A percentile compares a stretch with the other conserved stretches of the same genome.
Conservation (phyloP, 1,140 invertebrate species). For the Platorchestia sp. region DNA sequence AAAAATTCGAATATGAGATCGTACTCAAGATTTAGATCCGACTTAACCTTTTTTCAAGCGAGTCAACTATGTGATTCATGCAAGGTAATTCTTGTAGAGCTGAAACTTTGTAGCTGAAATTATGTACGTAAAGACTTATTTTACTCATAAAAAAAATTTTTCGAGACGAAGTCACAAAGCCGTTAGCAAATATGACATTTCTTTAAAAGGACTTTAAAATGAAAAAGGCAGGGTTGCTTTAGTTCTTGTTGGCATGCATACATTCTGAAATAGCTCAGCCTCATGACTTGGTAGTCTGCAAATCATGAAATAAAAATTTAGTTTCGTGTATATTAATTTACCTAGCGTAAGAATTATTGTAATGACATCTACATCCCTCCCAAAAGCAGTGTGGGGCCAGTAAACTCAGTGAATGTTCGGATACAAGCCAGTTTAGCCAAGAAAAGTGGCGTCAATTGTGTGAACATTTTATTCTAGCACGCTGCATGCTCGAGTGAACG, state of each 20-base stretch:
- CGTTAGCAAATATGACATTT: background rate
- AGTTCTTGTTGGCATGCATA: background rate
- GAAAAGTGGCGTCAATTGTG: background rate
- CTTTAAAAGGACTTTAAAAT: background rate
- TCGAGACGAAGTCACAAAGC: background rate
- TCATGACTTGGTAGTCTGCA: background rate
- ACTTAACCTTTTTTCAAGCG: background rate
- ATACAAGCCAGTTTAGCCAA: background rate
- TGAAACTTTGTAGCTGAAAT: background rate
- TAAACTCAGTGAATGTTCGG: background rate
- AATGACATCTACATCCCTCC: background rate
- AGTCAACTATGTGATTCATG: background rate
- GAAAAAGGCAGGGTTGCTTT: background rate
- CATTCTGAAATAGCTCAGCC: background rate
- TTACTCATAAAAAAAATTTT: background rate
- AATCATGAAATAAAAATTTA: background rate
- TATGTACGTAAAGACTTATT: background rate
- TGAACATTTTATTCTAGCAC: background rate
- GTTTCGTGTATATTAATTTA: background rate
- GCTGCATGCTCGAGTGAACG: background rate
- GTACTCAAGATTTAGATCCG: background rate
- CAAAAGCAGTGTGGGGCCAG: background rate
- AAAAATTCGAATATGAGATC: background rate
- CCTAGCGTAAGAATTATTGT: background rate
- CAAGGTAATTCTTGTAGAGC: background rate